These are phyloP conservation scores for Pan troglodytes DNA, from an alignment of 2,113 vertebrate genomes.

Conservation along the genomic window NHGRI_mPanTro3-v2.1_pri NC_072411.2:109447001-109447500, in stretches of 20 bases:
- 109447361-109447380: not conserved
- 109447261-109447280: not conserved
- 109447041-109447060: not conserved
- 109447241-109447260: not conserved
- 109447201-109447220: not conserved
- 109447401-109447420: not conserved
- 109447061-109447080: not conserved
- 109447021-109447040: not conserved
- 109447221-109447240: not conserved
- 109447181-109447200: too few relatives aligned
- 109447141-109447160: too few relatives aligned
- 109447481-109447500: too few relatives aligned
- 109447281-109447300: not conserved
- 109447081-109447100: not conserved
- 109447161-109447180: too few relatives aligned
- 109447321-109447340: not conserved
- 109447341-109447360: not conserved
- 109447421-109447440: not conserved
- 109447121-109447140: not conserved
- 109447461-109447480: not conserved
- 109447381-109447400: not conserved
- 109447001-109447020: conserved; percentile 56
- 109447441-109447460: not conserved
- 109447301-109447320: not conserved
- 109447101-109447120: not conserved